phyloP scores from a whole-genome alignment of 2,888 invertebrate genomes.

The Plagodis pulveraria region DNA sequence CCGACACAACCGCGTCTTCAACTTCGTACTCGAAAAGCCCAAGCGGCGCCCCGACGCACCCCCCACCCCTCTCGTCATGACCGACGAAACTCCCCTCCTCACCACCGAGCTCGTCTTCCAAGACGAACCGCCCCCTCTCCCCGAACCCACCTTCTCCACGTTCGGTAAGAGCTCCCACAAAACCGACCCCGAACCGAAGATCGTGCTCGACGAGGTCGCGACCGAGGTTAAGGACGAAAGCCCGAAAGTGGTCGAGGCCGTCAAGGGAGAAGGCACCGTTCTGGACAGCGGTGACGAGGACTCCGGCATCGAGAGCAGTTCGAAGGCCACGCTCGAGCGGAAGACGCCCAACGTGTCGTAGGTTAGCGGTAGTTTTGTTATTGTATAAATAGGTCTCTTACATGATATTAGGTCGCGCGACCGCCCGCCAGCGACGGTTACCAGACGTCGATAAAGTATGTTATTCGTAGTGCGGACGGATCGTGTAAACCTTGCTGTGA shows the following conservation, averaged over 20 bases:
- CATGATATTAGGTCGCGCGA: conserved; percentile 5
- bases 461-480: conserved; percentile 8
- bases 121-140: conserved; percentile 56
- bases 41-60: conserved; percentile 52
- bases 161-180: conserved; percentile 81
- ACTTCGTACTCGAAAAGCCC: conserved; percentile 73
- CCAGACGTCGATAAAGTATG: conserved; percentile 5
- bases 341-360: conserved; percentile 67
- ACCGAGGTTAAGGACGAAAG: conserved; percentile 50
- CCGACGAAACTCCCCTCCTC: conserved; percentile 73
- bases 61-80: conserved; percentile 68
- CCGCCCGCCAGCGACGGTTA: conserved; percentile 1
- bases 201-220: conserved; percentile 56
- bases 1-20: conserved; percentile 71
- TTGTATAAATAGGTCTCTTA: conserved; percentile 3
- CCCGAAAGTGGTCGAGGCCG: conserved; percentile 62
- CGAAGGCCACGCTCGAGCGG: conserved; percentile 84
- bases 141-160: conserved; percentile 85
- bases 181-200: conserved; percentile 59
- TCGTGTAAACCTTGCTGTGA: conserved; percentile 12
- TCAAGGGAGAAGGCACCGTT: conserved; percentile 85
- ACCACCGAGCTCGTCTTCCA: conserved; percentile 40
- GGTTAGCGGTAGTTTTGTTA: not conserved
- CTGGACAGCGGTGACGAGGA: conserved; percentile 88
- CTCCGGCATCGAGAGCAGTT: conserved; percentile 87